Evolutionary conservation across 2,113 vertebrate genomes (phyloP), one percentile per base, ranked within the genome.

Genomic region (Antechinus flavipes): DNA sequence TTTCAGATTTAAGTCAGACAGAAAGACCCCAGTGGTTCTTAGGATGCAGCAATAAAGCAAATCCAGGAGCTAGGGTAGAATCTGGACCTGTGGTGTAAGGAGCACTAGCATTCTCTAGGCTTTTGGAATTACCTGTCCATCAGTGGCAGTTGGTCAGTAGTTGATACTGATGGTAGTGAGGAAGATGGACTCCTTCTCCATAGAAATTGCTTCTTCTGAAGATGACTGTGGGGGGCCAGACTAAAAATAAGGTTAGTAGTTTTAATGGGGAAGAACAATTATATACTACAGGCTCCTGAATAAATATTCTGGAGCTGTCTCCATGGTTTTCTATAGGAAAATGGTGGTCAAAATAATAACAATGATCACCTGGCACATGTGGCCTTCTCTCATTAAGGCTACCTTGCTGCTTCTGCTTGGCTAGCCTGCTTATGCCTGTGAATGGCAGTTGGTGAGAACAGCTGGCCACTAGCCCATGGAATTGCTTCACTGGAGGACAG

Each of bases 61-160:
- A 84, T 42, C 6, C 4, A 42, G 68, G 68, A 7, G 6, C 35
- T 30, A 61, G 27, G 35, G 6, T 42, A 76, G 35, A 76, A 42
- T 6, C 4, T 2, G n/a, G 68, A 84, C 35, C 1, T 84, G n/a
- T 76, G 35, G 61, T n/a, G 5, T 76, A 76, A 76, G 16, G 35
- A 76, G 35, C 16, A 76, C 35, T n/a, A n/a, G 68, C 68, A 84
- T 84, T 84, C 68, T 84, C 68, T 84, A 84, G 68, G 16, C 68
- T 84, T 84, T 84, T 84, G n/a, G 68, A 84, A 84, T 84, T 84
- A 84, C 68, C 68, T 84, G 68, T n/a, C 68, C n/a, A 84, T 84
- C 68, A 84, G 68, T 84, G 68, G n/a, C 68, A 84, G 68, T 84
- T 84, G 68, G 68, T 84, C 68, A 84, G 68, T 84, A 84, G n/a